Base-by-base conservation (phyloP, 1,140 invertebrate species). In the Caerostris darwini region DNA sequence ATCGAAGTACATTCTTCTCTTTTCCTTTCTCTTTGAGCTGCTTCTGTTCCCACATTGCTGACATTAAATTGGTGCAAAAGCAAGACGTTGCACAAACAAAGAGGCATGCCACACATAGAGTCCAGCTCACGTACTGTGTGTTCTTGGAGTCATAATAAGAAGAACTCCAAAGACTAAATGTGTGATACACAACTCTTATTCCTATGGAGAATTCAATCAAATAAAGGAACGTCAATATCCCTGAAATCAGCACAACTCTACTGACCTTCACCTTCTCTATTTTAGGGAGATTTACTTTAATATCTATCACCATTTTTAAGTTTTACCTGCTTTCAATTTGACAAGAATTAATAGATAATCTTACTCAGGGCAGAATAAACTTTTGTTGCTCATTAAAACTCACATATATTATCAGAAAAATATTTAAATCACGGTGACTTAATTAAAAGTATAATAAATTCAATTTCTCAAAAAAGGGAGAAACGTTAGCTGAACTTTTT, bases 11-110 rank as follows among this genome's bases (percentile, higher is more conserved):
- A 10, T 53, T 94, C n/a, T 85, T 83, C n/a, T 59, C 56, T 19
- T 88, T 59, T 1, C 81, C 92, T 12, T 88, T 53, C 14, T 90
- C 93, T 56, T 82, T 59, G 0, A 90, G 7, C 53, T 94, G 71
- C 53, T 90, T 94, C 7, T 90, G 88, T 19, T 94, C 93, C 93
- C 93, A 94, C 7, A 90, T 17, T 7, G 88, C 93, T 58, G 93
- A 94, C 5, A 90, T 57, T 8, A 90, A 50, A 67, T 85, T 94
- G 12, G 89, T 61, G 5, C 19, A n/a, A 34, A 83, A 90, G 14
- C 61, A 83, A 7, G 93, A 90, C 5, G 17, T 34, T 3, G 71
- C n/a, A 6, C 58, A 59, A 5, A 85, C 53, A 5, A 94, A 59
- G 10, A 94, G 81, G 69, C 71, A 69, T 8, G 59, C 93, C 0